Evolutionary conservation across 2,888 invertebrate genomes (phyloP), one percentile per base, ranked within the genome.

Genomic region (Andrena camellia): DNA sequence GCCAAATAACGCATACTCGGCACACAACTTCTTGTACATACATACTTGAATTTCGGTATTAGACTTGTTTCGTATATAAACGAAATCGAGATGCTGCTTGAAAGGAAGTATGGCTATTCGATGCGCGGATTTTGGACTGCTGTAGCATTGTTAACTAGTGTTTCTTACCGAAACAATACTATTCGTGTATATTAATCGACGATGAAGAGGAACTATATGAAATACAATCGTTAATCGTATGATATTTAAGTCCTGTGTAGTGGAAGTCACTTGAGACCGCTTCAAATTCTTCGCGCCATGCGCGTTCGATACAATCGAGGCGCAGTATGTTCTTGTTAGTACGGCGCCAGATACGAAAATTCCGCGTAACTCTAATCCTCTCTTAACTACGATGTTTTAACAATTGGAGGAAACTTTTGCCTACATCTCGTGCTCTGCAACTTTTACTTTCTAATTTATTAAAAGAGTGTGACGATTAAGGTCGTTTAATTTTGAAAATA

Each of bases 61-160:
- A 57, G 2, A 7, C 7, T 50, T 17, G 13, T 42, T 10, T 35
- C 13, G 20, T 2, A 20, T 26, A 33, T 33, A 54, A 52, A 54
- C 52, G 42, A 72, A 66, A 64, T 64, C 13, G 2, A 26, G 13
- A 10, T 13, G 20, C 52, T 54, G 48, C 63, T 72, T 60, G 67
- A 31, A 48, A 48, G 80, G 23, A 79, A 80, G 31, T 80, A 26
- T 81, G 67, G 48, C 20, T 50, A 57, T 10, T 67, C 23, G 7
- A 57, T 31, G 1, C 29, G 35, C 50, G 42, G 62, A 62, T 50
- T 35, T 63, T 72, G 17, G 57, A 54, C 54, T 57, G 42, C 48
- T 72, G 73, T 20, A 50, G 63, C n/a, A 50, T 64, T 63, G 29
- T 73, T 60, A 59, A 73, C 29, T 66, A 66, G 26, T 33, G 62